phyloP scores from a whole-genome alignment of 2,888 invertebrate species.

The Rotaria magnacalcarata region DNA sequence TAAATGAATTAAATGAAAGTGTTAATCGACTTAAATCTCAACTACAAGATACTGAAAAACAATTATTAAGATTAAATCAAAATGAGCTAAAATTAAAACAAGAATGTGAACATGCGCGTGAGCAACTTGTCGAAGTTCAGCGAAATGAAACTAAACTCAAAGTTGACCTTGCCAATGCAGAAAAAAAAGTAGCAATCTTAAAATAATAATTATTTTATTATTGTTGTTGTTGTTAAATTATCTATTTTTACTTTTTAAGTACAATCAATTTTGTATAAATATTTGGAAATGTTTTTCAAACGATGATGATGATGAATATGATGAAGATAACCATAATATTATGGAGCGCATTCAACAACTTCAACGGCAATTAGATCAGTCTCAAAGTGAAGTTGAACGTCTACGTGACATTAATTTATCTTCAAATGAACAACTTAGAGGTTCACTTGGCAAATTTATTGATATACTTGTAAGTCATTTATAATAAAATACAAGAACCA shows the following conservation, averaged over 20 bases:
- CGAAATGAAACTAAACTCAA: slow-evolving; percentile 49
- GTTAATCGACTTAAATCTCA: slow-evolving; percentile 46
- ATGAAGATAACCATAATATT: slow-evolving; percentile 14
- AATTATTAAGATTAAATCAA: slow-evolving; percentile 31
- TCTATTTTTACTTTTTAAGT: neutral
- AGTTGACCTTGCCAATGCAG: slow-evolving; percentile 35
- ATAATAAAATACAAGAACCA: no score
- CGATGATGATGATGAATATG: neutral
- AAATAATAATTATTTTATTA: no score
- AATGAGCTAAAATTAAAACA: slow-evolving; percentile 50
- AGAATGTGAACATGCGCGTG: slow-evolving; percentile 51
- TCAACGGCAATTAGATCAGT: neutral
- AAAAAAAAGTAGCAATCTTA: neutral
- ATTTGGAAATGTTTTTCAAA: slow-evolving; percentile 19
- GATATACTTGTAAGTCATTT: neutral
- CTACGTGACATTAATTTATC: neutral
- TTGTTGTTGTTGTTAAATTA: neutral
- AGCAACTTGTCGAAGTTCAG: slow-evolving; percentile 54
- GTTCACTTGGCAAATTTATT: neutral
- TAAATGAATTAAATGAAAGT: slow-evolving; percentile 52
- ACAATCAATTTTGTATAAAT: neutral
- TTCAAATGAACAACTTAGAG: neutral
- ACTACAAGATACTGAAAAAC: slow-evolving; percentile 45
- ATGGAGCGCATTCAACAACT: neutral
- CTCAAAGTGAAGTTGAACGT: neutral